Conservation (phyloP, 2,113 vertebrate species). For the Ptilonorhynchus violaceus region DNA sequence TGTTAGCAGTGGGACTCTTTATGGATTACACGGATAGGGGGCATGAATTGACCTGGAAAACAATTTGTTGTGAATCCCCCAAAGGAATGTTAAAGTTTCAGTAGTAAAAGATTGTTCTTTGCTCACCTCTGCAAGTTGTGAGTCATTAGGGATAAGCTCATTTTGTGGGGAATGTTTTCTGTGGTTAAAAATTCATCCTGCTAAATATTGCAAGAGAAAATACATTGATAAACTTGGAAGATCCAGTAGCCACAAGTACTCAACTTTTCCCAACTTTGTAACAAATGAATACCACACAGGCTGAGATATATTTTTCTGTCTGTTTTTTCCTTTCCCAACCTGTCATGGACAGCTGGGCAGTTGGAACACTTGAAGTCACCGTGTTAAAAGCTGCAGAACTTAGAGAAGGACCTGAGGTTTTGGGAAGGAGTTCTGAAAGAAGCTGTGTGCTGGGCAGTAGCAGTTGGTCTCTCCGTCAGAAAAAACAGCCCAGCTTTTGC, state of each 20-base stretch:
- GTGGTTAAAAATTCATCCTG: conserved; percentile 23
- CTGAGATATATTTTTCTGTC: background rate
- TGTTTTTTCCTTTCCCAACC: background rate
- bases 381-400: background rate
- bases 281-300: background rate
- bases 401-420: background rate
- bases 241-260: background rate
- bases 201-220: conserved; percentile 28
- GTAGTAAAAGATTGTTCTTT: background rate
- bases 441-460: background rate
- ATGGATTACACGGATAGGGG: background rate
- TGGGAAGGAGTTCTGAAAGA: background rate
- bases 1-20: background rate
- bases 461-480: background rate
- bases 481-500: background rate
- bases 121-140: conserved; percentile 8
- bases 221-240: background rate
- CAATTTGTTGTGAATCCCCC: background rate
- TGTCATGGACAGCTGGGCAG: background rate
- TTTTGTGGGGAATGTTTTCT: background rate
- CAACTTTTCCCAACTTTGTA: background rate
- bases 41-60: conserved; percentile 12
- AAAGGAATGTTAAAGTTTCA: conserved; percentile 30
- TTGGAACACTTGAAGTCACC: background rate
- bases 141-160: background rate